phyloP scores from a whole-genome alignment of 2,888 invertebrate species.

The Diarsia dahlii region DNA sequence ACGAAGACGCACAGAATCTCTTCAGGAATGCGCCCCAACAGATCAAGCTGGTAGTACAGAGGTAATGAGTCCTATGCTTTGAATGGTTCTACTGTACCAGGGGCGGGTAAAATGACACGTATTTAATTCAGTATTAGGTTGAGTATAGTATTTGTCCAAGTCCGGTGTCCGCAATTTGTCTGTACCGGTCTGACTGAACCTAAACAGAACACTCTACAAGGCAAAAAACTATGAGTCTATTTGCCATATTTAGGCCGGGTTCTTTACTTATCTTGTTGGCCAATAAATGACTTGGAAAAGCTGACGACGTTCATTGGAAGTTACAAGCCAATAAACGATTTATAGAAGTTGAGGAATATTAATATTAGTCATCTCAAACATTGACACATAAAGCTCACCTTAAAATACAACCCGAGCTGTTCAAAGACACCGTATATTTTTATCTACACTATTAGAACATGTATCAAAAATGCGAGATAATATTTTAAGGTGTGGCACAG shows the following conservation, averaged over 20 bases:
- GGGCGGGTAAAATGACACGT: not conserved
- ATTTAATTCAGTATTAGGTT: not conserved
- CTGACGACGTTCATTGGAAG: not conserved
- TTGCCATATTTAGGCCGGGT: not conserved
- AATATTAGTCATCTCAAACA: not conserved
- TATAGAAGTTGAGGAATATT: not conserved
- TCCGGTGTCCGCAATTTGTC: not conserved
- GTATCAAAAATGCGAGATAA: not conserved
- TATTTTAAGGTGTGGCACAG: not conserved
- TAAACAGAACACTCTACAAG: not conserved
- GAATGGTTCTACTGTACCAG: not conserved
- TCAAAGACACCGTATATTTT: not conserved
- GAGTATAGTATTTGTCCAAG: not conserved
- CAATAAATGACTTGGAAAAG: not conserved
- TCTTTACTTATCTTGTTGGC: not conserved
- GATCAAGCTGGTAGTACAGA: slow-evolving; percentile 95
- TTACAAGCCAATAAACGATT: slow-evolving; percentile 29
- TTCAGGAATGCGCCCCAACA: slow-evolving; percentile 95
- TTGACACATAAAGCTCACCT: not conserved
- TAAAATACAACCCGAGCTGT: not conserved
- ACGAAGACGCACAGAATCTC: slow-evolving; percentile 97
- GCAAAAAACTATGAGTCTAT: not conserved
- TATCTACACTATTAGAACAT: not conserved
- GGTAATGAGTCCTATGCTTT: slow-evolving; percentile 86
- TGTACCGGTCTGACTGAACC: not conserved